Conservation (phyloP, 2,797 vertebrate genomes). For the Synaphobranchus kaupii region DNA sequence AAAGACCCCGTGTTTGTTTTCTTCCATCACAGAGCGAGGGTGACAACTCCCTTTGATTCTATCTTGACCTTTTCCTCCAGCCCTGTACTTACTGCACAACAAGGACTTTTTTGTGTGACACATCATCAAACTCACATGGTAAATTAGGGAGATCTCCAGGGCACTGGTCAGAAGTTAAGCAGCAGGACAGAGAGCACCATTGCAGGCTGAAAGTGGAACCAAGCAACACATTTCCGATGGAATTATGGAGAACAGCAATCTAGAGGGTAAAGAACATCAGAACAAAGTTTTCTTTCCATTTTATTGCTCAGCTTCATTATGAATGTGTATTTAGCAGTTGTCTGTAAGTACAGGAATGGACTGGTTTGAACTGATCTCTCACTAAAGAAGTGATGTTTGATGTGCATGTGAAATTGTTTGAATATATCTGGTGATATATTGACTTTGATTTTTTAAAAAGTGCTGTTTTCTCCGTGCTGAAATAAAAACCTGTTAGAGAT, state of each 20-base stretch:
- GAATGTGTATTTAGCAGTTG: not conserved
- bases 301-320: not conserved
- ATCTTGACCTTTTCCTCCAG: conserved; percentile 23
- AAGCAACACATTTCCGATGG: too few relatives aligned
- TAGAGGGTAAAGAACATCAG: conserved; percentile 42
- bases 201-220: not conserved
- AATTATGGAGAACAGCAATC: conserved; percentile 51
- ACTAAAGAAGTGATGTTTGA: not conserved
- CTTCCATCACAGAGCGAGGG: conserved; percentile 28
- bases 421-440: too few relatives aligned
- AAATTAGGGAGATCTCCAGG: conserved; percentile 48
- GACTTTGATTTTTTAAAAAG: too few relatives aligned
- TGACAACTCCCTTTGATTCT: conserved; percentile 17
- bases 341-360: not conserved
- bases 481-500: too few relatives aligned
- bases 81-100: conserved; percentile 53
- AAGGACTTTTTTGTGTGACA: conserved; percentile 73
- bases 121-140: conserved; percentile 81
- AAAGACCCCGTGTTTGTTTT: conserved; percentile 22
- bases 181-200: not conserved
- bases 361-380: not conserved
- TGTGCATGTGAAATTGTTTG: not conserved
- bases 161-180: conserved; percentile 27
- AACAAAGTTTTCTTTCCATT: not conserved
- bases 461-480: too few relatives aligned